These are phyloP conservation scores for Dendrocincla fuliginosa DNA, from an alignment of 2,797 vertebrate genomes.

Conservation along the genomic window DNA sequence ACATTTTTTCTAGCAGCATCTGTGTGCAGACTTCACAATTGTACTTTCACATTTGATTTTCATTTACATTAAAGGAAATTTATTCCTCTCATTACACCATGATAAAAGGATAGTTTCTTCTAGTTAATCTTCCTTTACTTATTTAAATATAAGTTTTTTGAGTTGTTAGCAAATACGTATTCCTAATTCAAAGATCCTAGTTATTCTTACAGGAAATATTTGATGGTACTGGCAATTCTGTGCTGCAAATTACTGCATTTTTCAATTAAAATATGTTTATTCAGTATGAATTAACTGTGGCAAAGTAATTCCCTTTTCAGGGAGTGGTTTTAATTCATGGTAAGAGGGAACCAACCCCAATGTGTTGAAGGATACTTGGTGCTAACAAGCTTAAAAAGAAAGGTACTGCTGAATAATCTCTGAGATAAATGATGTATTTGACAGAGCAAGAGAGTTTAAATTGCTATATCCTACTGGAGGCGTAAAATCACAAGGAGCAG, in stretches of 20 bases:
- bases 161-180: background rate
- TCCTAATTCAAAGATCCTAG: background rate
- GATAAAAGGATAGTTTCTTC: background rate
- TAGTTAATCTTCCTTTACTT: conserved; percentile 15
- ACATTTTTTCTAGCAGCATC: background rate
- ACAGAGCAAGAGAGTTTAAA: background rate
- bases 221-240: background rate
- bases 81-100: background rate
- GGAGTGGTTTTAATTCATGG: conserved; percentile 9
- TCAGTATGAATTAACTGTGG: background rate
- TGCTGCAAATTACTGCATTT: background rate
- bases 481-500: conserved; percentile 16
- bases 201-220: background rate
- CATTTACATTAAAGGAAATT: background rate
- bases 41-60: conserved; percentile 1
- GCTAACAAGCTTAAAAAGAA: conserved; percentile 26
- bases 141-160: background rate
- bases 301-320: background rate
- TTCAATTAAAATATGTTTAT: background rate
- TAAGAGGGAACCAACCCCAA: background rate
- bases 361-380: background rate
- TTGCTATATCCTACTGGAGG: conserved; percentile 3
- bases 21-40: background rate
- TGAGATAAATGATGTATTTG: conserved; percentile 8
- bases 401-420: conserved; percentile 2